Conservation (phyloP, 2,888 invertebrate species). For the Petrolisthes manimaculis region DNA sequence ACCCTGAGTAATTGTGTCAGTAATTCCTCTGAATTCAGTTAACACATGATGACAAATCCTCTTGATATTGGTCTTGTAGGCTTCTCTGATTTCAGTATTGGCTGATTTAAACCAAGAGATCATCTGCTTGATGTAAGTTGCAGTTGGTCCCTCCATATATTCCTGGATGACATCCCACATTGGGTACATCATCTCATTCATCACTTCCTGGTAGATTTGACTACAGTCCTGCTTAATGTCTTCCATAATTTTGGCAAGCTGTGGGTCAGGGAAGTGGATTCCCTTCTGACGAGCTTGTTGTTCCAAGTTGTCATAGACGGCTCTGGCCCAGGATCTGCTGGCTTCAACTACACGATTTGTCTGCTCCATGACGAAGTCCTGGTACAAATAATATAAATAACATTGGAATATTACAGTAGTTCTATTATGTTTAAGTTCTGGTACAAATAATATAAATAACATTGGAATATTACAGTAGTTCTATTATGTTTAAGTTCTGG, state of each 20-base stretch:
- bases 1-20: no score
- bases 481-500: background rate
- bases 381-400: background rate
- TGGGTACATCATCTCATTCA: background rate
- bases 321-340: background rate
- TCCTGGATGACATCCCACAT: background rate
- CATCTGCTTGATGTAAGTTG: background rate
- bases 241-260: background rate
- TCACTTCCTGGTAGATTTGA: constrained; percentile 3
- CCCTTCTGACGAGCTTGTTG: background rate
- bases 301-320: background rate
- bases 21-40: no score
- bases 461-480: background rate
- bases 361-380: background rate
- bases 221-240: background rate
- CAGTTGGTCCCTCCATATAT: background rate
- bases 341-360: background rate
- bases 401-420: background rate
- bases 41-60: background rate
- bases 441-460: no score
- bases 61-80: background rate
- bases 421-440: no score
- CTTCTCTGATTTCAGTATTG: background rate
- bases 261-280: background rate
- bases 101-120: background rate